phyloP scores from a whole-genome alignment of 2,888 invertebrate species.

The Thera britannica region DNA sequence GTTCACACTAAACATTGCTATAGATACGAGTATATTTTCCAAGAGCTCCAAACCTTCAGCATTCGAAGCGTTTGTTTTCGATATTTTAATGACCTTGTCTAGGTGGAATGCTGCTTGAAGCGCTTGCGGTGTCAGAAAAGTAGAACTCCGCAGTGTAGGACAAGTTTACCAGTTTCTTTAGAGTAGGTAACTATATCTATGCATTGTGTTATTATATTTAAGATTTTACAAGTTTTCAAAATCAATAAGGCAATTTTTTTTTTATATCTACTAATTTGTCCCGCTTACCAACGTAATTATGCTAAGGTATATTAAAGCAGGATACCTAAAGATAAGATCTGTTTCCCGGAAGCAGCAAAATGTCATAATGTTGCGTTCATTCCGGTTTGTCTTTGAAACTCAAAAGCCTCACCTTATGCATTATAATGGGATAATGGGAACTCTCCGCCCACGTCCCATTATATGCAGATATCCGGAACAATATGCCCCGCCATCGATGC shows the following conservation, averaged over 20 bases:
- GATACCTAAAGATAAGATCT: background rate
- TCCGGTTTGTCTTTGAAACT: conserved; percentile 27
- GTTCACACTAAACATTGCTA: too few relatives aligned
- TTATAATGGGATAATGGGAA: conserved; percentile 68
- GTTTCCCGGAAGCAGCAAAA: conserved; percentile 30
- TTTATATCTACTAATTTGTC: too few relatives aligned
- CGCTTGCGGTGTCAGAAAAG: conserved; percentile 31
- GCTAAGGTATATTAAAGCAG: background rate
- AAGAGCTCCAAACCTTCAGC: conserved; percentile 1
- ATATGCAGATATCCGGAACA: conserved; percentile 75
- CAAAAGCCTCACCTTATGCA: conserved; percentile 48
- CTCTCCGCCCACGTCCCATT: conserved; percentile 72
- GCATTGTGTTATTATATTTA: background rate
- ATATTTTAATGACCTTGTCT: conserved; percentile 29
- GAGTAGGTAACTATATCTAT: background rate
- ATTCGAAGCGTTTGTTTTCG: conserved; percentile 27
- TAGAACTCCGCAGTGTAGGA: conserved; percentile 33
- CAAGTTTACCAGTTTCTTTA: conserved; percentile 28
- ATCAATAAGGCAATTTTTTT: background rate
- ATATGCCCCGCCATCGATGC: conserved; percentile 43
- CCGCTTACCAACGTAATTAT: too few relatives aligned
- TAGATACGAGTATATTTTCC: too few relatives aligned
- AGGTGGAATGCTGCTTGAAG: conserved; percentile 33
- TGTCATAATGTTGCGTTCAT: conserved; percentile 27
- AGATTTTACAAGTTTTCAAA: too few relatives aligned